These are phyloP conservation scores for Megaptera novaeangliae DNA, from an alignment of 2,113 vertebrate genomes.

Conservation along the genomic window DNA sequence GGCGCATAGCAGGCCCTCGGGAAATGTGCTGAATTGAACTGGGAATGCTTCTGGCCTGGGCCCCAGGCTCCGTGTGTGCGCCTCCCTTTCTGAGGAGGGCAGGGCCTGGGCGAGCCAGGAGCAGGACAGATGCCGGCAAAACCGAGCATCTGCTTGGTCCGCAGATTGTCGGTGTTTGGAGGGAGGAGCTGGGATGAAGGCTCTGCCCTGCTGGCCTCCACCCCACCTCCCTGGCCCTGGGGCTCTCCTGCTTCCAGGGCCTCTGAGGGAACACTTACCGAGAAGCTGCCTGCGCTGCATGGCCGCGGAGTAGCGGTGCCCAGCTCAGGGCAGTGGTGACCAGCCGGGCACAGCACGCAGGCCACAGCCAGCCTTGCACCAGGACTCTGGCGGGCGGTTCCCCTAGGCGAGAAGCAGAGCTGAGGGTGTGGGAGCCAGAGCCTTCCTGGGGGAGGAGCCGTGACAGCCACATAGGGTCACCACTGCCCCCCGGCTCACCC, in stretches of 20 bases:
- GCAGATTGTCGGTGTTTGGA: neutral
- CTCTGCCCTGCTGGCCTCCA: fast-evolving
- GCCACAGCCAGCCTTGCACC: conserved; percentile 80
- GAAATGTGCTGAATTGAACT: neutral
- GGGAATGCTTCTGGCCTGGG: neutral
- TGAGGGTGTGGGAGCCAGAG: neutral
- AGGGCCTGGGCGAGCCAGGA: fast-evolving
- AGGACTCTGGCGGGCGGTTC: conserved; percentile 80
- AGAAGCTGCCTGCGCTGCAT: conserved; percentile 89
- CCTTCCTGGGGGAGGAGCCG: neutral
- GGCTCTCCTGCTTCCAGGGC: neutral
- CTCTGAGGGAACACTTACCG: conserved; percentile 81
- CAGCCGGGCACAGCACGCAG: conserved; percentile 86
- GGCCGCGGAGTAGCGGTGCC: conserved; percentile 83
- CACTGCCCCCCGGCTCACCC: neutral
- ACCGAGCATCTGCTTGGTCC: neutral
- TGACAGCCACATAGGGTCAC: too few species aligned
- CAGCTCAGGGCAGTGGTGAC: conserved; percentile 86
- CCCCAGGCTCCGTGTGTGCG: neutral
- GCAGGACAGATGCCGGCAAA: neutral
- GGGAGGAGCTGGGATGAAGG: neutral
- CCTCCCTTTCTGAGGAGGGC: neutral
- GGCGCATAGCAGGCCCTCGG: neutral
- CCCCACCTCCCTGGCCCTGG: neutral
- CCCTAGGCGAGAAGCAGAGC: conserved; percentile 75